phyloP scores from a whole-genome alignment of 2,113 vertebrate species.

The Colossoma macropomum region DNA sequence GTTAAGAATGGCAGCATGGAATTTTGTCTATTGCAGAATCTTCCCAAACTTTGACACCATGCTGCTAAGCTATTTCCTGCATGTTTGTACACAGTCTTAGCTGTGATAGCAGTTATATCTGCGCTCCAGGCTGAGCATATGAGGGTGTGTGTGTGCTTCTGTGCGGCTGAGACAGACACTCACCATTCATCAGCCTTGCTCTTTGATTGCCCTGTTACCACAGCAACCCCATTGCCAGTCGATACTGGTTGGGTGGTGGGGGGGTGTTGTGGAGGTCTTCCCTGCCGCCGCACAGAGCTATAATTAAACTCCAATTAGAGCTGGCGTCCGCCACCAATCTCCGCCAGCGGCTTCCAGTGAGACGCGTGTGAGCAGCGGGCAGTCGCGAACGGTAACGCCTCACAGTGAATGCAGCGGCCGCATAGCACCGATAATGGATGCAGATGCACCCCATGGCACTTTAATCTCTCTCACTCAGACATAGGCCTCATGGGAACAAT shows the following conservation, averaged over 20 bases:
- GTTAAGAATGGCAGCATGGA: no score
- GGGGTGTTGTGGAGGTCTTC: conserved; percentile 59
- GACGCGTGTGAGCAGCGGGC: conserved; percentile 26
- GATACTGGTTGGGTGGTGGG: conserved; percentile 50
- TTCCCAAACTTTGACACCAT: no score
- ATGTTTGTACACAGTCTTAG: conserved; percentile 1
- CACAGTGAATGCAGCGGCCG: neutral
- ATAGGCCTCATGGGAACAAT: neutral
- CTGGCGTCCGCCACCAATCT: conserved; percentile 52
- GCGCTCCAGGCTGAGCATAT: neutral
- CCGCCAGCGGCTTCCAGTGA: conserved; percentile 21
- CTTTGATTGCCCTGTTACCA: conserved; percentile 75
- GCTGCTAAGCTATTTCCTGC: neutral
- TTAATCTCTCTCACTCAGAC: neutral
- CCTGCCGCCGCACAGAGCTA: conserved; percentile 58
- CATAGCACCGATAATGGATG: conserved; percentile 29
- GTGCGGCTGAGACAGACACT: conserved; percentile 42
- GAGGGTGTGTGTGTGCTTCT: conserved; percentile 20
- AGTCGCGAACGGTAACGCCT: neutral
- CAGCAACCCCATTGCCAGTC: conserved; percentile 68
- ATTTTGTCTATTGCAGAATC: no score
- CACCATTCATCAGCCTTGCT: conserved; percentile 54
- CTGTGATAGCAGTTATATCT: neutral
- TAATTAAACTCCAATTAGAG: conserved; percentile 74
- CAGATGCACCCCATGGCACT: neutral